Conservation (phyloP, 2,888 invertebrate species). For the Megastigmus dorsalis region DNA sequence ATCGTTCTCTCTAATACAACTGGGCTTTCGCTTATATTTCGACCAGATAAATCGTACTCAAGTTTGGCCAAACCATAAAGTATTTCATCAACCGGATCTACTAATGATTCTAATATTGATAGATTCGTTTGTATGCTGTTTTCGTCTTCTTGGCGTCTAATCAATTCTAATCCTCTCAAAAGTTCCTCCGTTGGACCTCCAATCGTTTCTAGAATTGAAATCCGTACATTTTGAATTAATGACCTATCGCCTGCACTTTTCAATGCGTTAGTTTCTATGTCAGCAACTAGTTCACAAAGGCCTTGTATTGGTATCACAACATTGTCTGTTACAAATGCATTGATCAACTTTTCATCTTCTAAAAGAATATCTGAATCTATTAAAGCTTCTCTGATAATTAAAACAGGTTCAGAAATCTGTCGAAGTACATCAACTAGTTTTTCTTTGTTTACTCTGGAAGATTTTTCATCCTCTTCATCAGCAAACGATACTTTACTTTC, state of each 20-base stretch:
- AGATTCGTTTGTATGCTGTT: conserved; percentile 62
- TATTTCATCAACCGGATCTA: conserved; percentile 75
- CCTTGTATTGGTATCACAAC: conserved; percentile 66
- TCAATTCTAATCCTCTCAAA: conserved; percentile 67
- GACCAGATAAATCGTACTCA: conserved; percentile 65
- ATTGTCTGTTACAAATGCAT: conserved; percentile 60
- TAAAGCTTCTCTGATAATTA: conserved; percentile 62
- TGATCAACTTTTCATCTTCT: conserved; percentile 59
- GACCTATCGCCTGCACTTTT: conserved; percentile 66
- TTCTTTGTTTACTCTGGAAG: conserved; percentile 62
- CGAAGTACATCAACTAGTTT: conserved; percentile 61
- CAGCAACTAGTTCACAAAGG: conserved; percentile 66
- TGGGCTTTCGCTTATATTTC: conserved; percentile 62
- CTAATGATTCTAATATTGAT: conserved; percentile 71
- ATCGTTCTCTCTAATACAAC: conserved; percentile 66
- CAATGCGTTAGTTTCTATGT: conserved; percentile 66
- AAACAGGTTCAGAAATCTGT: conserved; percentile 62
- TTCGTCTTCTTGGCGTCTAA: conserved; percentile 61
- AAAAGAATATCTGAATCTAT: conserved; percentile 60
- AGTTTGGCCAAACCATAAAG: conserved; percentile 66
- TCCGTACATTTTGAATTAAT: conserved; percentile 63
- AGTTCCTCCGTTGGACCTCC: conserved; percentile 71
- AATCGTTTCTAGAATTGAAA: conserved; percentile 68
- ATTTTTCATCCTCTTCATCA: conserved; percentile 56
- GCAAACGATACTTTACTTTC: conserved; percentile 50